Evolutionary conservation across 92 coral and sea anemone genomes (phyloP).

Genomic region (Micromussa lordhowensis): DNA sequence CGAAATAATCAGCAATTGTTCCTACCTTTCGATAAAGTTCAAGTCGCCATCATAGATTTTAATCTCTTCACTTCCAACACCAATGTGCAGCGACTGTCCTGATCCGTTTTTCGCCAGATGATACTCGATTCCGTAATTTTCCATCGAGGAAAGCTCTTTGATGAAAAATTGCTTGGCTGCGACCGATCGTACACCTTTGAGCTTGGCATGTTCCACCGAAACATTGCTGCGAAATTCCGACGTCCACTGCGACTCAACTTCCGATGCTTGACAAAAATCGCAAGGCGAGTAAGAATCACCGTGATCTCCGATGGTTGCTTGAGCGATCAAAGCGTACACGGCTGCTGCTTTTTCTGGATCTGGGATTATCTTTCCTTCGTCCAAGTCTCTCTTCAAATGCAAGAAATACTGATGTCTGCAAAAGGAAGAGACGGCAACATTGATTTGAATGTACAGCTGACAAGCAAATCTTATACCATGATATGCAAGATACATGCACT

Average conservation of each 20-base stretch:
- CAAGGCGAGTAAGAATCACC: constrained; percentile 68
- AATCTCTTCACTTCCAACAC: constrained; percentile 93
- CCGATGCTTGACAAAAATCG: constrained; percentile 64
- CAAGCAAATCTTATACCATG: background rate
- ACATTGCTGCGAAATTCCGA: constrained; percentile 77
- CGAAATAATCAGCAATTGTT: background rate
- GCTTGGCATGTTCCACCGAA: constrained; percentile 77
- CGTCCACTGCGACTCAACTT: constrained; percentile 74
- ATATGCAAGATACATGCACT: background rate
- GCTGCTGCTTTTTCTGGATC: constrained; percentile 74
- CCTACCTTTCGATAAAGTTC: constrained; percentile 87
- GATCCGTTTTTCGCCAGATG: constrained; percentile 81
- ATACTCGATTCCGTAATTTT: constrained; percentile 92
- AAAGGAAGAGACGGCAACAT: constrained; percentile 36
- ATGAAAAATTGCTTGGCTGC: constrained; percentile 89
- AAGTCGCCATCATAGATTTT: constrained; percentile 80
- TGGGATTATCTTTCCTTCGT: constrained; percentile 70
- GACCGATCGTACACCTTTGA: constrained; percentile 78
- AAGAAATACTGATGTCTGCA: constrained; percentile 91
- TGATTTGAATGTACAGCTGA: constrained; percentile 53
- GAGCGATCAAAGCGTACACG: constrained; percentile 82
- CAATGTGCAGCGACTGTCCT: constrained; percentile 75
- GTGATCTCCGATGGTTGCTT: constrained; percentile 93
- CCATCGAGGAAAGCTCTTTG: constrained; percentile 85
- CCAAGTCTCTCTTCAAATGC: constrained; percentile 82